phyloP scores from a whole-genome alignment of 2,888 invertebrate species.

The Eledona agricola region DNA sequence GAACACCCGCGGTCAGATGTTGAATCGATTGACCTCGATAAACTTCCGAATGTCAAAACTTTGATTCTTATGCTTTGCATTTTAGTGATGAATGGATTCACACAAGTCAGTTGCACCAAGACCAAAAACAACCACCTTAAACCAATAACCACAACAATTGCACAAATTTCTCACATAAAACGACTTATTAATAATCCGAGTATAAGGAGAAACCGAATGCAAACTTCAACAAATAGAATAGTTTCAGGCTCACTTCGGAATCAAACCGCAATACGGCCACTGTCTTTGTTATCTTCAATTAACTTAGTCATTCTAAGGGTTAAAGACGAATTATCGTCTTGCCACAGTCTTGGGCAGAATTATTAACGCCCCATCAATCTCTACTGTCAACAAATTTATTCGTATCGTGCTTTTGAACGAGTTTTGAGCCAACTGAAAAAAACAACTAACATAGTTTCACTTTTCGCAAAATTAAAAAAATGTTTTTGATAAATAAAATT shows the following conservation, averaged over 20 bases:
- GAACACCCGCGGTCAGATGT: slow-evolving; percentile 39
- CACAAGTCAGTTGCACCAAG: no score
- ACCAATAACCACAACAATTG: slow-evolving; percentile 7
- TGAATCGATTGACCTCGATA: slow-evolving; percentile 39
- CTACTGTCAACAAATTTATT: no score
- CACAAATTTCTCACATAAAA: slow-evolving; percentile 6
- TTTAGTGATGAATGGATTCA: slow-evolving; percentile 13
- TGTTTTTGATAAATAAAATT: no score
- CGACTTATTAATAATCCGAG: slow-evolving; percentile 16
- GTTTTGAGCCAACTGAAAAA: slow-evolving; percentile 6
- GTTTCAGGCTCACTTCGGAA: slow-evolving; percentile 18
- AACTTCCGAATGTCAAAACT: slow-evolving; percentile 29
- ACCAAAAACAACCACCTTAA: slow-evolving; percentile 7
- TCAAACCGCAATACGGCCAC: slow-evolving; percentile 20
- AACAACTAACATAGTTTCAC: slow-evolving; percentile 16
- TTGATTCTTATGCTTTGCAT: slow-evolving; percentile 29
- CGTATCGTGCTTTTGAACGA: no score
- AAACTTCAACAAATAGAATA: slow-evolving; percentile 17
- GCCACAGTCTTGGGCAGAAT: no score
- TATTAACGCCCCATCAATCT: no score
- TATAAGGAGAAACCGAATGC: slow-evolving; percentile 16
- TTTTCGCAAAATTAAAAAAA: slow-evolving; percentile 20
- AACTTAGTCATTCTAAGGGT: no score
- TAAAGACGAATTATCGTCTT: no score
- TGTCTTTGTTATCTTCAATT: no score